Conservation (phyloP, 2,797 vertebrate species). For the Vespertilio murinus region DNA sequence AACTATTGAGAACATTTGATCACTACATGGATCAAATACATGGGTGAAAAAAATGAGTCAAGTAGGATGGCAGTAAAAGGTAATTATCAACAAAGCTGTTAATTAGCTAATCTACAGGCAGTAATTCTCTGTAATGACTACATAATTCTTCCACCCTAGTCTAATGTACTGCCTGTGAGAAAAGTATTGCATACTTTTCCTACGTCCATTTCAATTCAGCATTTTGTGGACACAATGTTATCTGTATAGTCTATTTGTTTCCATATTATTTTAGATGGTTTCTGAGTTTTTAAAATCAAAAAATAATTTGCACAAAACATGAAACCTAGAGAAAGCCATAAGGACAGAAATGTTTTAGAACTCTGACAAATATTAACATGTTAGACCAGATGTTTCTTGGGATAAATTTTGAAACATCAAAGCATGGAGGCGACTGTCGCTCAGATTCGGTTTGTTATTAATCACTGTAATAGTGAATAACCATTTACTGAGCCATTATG, state of each 20-base stretch:
- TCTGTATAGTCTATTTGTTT: not conserved
- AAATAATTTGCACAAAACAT: slow-evolving; percentile 1
- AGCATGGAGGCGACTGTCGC: not conserved
- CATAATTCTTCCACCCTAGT: not conserved
- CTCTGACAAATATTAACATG: not conserved
- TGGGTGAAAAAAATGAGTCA: not conserved
- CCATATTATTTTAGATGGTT: not conserved
- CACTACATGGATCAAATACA: not conserved
- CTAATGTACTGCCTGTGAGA: not conserved
- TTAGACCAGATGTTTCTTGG: slow-evolving; percentile 12
- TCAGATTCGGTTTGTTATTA: not conserved
- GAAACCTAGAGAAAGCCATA: slow-evolving; percentile 20
- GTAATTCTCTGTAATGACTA: not conserved
- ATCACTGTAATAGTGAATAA: not conserved
- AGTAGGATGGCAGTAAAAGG: not conserved
- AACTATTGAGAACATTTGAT: not conserved
- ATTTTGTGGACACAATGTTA: not conserved
- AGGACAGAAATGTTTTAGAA: slow-evolving; percentile 1
- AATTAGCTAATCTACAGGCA: not conserved
- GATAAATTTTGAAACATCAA: slow-evolving; percentile 44
- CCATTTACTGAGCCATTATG: not conserved
- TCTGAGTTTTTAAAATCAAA: slow-evolving; percentile 16
- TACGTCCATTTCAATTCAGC: not conserved
- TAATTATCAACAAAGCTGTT: not conserved
- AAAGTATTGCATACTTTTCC: not conserved